These are phyloP conservation scores for Drosophila simulans DNA, from an alignment of 1,140 invertebrate species.

Conservation along the genomic window DNA sequence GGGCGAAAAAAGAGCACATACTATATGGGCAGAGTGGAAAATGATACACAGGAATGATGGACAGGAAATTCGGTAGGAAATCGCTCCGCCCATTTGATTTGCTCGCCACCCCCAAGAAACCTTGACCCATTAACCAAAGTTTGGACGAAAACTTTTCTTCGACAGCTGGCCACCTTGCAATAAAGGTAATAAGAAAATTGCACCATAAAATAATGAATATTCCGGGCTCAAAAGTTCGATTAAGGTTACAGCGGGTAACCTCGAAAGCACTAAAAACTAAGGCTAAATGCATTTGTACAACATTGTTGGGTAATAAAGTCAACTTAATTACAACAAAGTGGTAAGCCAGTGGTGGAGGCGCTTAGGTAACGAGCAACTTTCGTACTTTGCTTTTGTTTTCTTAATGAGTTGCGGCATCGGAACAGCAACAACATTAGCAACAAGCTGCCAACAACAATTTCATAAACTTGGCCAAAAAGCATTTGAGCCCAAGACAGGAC, in stretches of 20 bases:
- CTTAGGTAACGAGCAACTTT: slow-evolving; percentile 58
- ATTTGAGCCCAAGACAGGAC: slow-evolving; percentile 63
- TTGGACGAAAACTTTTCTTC: slow-evolving; percentile 12
- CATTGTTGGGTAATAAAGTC: slow-evolving; percentile 68
- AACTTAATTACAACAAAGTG: slow-evolving; percentile 72
- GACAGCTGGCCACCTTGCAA: slow-evolving; percentile 20
- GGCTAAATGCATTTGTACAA: slow-evolving; percentile 61
- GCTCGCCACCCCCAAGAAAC: neutral
- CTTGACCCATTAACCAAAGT: slow-evolving; percentile 32
- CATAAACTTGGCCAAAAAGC: slow-evolving; percentile 76
- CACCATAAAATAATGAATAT: slow-evolving; percentile 72
- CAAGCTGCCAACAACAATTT: slow-evolving; percentile 64
- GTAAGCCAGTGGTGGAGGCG: slow-evolving; percentile 11
- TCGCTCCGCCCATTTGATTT: neutral
- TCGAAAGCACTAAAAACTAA: slow-evolving; percentile 38
- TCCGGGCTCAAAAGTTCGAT: slow-evolving; percentile 71
- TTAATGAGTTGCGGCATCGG: slow-evolving; percentile 69
- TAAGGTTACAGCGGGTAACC: slow-evolving; percentile 43
- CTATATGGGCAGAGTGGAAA: neutral
- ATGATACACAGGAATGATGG: neutral
- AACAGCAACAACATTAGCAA: slow-evolving; percentile 23
- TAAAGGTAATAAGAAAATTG: slow-evolving; percentile 31
- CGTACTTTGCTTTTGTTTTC: slow-evolving; percentile 70
- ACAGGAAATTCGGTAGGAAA: slow-evolving; percentile 10
- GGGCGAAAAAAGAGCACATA: neutral